phyloP scores from a whole-genome alignment of 2,113 vertebrate species.

The Tympanuchus pallidicinctus region DNA sequence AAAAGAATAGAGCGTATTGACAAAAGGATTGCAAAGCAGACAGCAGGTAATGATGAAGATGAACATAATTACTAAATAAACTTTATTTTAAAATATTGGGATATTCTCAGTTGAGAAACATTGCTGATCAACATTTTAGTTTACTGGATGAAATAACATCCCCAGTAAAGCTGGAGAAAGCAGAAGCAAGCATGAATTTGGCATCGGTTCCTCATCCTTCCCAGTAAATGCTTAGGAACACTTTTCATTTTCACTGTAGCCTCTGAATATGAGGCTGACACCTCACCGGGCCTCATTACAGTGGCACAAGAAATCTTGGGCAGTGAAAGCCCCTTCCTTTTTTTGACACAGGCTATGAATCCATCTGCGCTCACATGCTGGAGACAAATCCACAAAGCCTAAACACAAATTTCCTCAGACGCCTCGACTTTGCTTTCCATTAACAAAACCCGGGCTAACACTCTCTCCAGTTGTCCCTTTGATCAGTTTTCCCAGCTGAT shows the following conservation, averaged over 20 bases:
- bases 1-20: background rate
- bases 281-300: background rate
- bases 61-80: slow-evolving; percentile 13
- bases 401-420: background rate
- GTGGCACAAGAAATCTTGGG: background rate
- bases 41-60: slow-evolving; percentile 30
- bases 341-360: background rate
- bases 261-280: background rate
- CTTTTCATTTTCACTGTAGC: background rate
- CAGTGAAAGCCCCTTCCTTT: background rate
- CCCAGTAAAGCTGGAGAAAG: background rate
- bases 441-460: background rate
- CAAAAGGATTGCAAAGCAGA: slow-evolving; percentile 7
- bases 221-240: accelerated
- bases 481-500: background rate
- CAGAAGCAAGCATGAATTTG: background rate
- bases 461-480: background rate
- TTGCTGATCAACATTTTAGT: background rate
- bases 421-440: background rate
- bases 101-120: background rate
- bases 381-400: background rate
- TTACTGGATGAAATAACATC: background rate
- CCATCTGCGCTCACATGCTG: accelerated
- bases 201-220: background rate
- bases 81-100: background rate